Evolutionary conservation across 2,888 invertebrate species (phyloP).

Genomic region (Pomacea canaliculata): DNA sequence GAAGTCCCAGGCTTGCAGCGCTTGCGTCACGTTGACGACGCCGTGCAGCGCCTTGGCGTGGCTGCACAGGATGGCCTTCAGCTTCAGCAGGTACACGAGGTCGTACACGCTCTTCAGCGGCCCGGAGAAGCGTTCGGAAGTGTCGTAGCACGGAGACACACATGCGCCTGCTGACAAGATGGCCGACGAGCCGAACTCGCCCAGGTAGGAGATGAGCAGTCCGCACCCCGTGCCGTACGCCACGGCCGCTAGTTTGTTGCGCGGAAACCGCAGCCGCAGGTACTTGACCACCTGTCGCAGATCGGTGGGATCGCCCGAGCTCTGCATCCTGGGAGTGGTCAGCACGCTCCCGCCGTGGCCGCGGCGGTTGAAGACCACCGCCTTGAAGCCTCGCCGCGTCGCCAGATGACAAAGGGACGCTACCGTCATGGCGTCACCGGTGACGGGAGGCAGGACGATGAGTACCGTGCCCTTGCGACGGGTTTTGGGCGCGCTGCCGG

Average conservation of each 20-base stretch:
- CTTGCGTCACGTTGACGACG: constrained; percentile 48
- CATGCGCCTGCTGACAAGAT: constrained; percentile 53
- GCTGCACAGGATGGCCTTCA: constrained; percentile 47
- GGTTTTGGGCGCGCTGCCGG: constrained; percentile 34
- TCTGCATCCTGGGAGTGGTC: constrained; percentile 59
- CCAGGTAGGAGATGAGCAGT: constrained; percentile 62
- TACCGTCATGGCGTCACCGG: constrained; percentile 50
- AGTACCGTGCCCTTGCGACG: constrained; percentile 44
- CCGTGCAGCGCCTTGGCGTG: constrained; percentile 51
- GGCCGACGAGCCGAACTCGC: constrained; percentile 63
- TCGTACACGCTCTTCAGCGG: constrained; percentile 51
- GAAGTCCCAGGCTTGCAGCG: constrained; percentile 47
- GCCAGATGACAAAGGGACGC: constrained; percentile 44
- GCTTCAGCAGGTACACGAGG: constrained; percentile 43
- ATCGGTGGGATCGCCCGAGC: constrained; percentile 60
- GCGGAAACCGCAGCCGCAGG: constrained; percentile 48
- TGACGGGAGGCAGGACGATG: constrained; percentile 57
- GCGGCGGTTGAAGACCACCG: constrained; percentile 62
- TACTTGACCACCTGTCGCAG: constrained; percentile 59
- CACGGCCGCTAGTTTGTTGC: constrained; percentile 50
- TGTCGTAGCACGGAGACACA: constrained; percentile 63
- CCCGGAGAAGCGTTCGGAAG: constrained; percentile 38
- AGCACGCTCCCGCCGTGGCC: constrained; percentile 60
- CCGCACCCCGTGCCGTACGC: constrained; percentile 61
- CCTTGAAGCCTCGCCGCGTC: constrained; percentile 45